Percentiles rank a stretch among this genome's conserved stretches.
Evolutionary conservation across 2,797 vertebrate species (phyloP).

Genomic region (Podarcis lilfordi): DNA sequence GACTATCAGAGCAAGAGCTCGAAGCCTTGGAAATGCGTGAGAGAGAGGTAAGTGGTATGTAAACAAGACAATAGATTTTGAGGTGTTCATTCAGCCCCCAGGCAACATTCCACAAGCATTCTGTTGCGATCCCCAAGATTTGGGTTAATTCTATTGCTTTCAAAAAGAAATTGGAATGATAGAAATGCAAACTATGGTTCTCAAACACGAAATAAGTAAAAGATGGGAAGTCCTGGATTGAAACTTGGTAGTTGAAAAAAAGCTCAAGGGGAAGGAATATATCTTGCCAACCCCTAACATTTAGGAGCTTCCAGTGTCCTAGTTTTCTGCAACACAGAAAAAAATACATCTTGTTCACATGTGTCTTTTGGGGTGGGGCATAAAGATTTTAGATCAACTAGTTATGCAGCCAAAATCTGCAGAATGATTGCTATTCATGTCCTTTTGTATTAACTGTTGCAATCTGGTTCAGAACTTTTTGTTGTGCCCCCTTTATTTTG

Average conservation of each 20-base stretch:
- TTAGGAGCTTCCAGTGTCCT: neutral
- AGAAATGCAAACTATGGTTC: neutral
- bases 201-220: neutral
- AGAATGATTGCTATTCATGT: neutral
- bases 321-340: neutral
- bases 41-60: constrained; percentile 86
- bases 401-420: neutral
- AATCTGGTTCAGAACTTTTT: neutral
- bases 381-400: neutral
- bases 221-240: neutral
- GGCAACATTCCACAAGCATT: neutral
- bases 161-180: neutral
- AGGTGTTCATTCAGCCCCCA: neutral
- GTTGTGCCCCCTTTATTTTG: neutral
- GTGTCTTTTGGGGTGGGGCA: neutral
- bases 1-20: constrained; percentile 90
- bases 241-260: neutral
- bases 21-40: constrained; percentile 95
- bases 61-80: neutral
- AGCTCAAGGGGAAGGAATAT: neutral
- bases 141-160: neutral
- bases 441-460: neutral
- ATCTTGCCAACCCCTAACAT: neutral
- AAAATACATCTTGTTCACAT: neutral
- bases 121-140: neutral